These are phyloP conservation scores for Calcarius lapponicus DNA, from an alignment of 2,797 vertebrate genomes.

Conservation along the genomic window DNA sequence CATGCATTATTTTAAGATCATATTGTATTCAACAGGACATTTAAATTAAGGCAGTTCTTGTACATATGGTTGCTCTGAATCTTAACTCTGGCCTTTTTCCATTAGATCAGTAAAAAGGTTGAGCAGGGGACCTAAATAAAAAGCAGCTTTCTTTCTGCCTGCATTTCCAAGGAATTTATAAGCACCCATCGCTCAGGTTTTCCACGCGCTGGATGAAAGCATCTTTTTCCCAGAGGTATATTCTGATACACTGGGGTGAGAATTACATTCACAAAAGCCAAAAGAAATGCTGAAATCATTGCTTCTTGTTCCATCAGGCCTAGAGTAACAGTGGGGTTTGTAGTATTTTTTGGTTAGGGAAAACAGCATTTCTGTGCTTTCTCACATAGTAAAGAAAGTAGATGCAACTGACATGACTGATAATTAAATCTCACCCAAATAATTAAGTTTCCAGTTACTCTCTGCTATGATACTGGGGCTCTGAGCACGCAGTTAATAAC, in stretches of 20 bases:
- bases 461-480: not conserved
- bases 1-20: slow-evolving; percentile 38
- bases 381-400: not conserved
- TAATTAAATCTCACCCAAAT: not conserved
- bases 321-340: not conserved
- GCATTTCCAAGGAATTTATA: not conserved
- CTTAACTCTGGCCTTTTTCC: slow-evolving; percentile 11
- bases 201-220: not conserved
- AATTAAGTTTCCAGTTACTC: not conserved
- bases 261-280: not conserved
- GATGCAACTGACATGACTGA: not conserved
- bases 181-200: not conserved
- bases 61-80: not conserved
- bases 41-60: slow-evolving; percentile 21
- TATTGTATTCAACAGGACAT: not conserved
- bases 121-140: not conserved
- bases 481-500: not conserved
- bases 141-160: not conserved
- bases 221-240: not conserved
- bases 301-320: not conserved
- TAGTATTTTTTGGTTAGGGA: not conserved
- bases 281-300: not conserved
- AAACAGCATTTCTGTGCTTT: not conserved
- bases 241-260: not conserved
- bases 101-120: not conserved